Percentiles rank a stretch among this genome's conserved stretches.
These are phyloP conservation scores for Thunnus albacares DNA, from an alignment of 2,797 vertebrate species.

Conservation along the genomic window DNA sequence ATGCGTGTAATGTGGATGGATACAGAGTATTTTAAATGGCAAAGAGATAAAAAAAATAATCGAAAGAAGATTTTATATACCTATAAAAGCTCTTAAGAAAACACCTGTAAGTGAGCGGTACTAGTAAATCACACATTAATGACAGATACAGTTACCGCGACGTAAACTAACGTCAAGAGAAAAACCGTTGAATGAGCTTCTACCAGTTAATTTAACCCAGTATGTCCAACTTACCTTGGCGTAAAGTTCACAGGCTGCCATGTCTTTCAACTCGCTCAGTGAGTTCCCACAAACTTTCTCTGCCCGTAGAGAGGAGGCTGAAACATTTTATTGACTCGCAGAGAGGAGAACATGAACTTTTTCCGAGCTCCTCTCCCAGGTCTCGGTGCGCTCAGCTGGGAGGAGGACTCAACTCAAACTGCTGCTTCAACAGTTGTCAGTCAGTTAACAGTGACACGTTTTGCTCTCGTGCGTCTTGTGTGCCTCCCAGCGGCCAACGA, in stretches of 20 bases:
- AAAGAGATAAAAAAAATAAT: neutral
- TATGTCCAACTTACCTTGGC: constrained; percentile 65
- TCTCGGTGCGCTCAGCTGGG: neutral
- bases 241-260: constrained; percentile 86
- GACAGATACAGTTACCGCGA: neutral
- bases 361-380: neutral
- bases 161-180: constrained; percentile 6
- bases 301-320: neutral
- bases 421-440: constrained; percentile 18
- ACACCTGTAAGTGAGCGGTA: neutral
- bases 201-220: neutral
- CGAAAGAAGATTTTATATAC: neutral
- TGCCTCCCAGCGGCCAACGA: constrained; percentile 60
- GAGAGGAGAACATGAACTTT: neutral
- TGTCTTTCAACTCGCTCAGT: constrained; percentile 54
- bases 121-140: neutral
- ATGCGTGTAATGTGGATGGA: constrained; percentile 48
- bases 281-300: constrained; percentile 3
- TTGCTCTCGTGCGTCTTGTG: constrained; percentile 2
- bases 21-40: neutral
- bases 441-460: constrained; percentile 17
- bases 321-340: constrained; percentile 6
- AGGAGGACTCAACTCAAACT: neutral
- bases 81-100: neutral
- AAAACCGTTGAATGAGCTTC: constrained; percentile 17